Conservation (phyloP, 2,797 vertebrate genomes). For the Moxostoma hubbsi region DNA sequence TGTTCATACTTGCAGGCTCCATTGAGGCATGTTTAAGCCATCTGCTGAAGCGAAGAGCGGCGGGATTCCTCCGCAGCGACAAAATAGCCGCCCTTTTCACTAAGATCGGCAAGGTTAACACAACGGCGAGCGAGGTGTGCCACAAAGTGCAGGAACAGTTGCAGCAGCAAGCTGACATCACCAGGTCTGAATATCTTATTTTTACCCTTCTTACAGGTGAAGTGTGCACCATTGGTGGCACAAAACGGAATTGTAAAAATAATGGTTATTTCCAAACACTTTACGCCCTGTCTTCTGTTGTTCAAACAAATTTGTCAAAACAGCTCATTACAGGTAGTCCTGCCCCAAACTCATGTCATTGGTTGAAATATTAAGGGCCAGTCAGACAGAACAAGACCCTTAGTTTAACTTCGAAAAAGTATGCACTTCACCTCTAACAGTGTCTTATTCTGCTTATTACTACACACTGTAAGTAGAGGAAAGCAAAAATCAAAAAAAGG, state of each 20-base stretch:
- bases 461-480: neutral
- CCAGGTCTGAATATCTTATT: conserved; percentile 77
- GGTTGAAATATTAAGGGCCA: neutral
- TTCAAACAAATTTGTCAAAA: no score
- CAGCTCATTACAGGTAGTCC: no score
- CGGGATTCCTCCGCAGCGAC: conserved; percentile 93
- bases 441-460: neutral
- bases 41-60: conserved; percentile 89
- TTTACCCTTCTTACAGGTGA: neutral
- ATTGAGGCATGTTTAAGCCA: conserved; percentile 93
- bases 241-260: no score
- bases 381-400: no score
- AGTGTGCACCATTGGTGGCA: no score
- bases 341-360: neutral
- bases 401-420: neutral
- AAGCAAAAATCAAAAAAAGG: conserved; percentile 3
- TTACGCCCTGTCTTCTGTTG: no score
- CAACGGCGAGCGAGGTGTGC: conserved; percentile 83
- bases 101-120: conserved; percentile 91
- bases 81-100: conserved; percentile 97
- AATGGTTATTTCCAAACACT: no score
- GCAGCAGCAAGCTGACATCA: conserved; percentile 86
- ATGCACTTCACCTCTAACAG: neutral
- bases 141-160: conserved; percentile 91
- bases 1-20: conserved; percentile 76